These are phyloP conservation scores for Artibeus lituratus DNA, from an alignment of 2,797 vertebrate genomes.

Conservation along the genomic window DNA sequence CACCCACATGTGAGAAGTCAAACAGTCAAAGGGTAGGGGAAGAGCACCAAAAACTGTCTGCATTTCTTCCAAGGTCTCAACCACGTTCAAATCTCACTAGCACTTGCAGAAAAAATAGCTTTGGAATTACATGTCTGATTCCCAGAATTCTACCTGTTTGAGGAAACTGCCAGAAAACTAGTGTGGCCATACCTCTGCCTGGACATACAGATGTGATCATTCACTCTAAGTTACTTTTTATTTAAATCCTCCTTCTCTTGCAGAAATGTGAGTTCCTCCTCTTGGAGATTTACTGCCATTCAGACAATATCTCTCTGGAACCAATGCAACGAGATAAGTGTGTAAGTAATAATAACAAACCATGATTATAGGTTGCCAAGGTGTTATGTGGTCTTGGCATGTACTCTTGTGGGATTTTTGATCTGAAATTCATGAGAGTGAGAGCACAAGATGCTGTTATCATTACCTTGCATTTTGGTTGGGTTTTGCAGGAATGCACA, in stretches of 20 bases:
- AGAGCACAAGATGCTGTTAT: fast-evolving
- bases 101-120: neutral
- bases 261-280: conserved; percentile 72
- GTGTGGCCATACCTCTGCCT: neutral
- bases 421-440: neutral
- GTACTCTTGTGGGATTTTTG: neutral
- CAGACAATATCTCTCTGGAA: conserved; percentile 33
- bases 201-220: neutral
- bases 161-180: neutral
- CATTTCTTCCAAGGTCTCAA: neutral
- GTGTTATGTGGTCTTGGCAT: fast-evolving
- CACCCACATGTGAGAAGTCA: neutral
- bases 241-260: neutral
- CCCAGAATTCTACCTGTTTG: neutral
- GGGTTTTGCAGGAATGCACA: neutral
- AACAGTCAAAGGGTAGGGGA: neutral
- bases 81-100: neutral
- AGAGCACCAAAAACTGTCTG: neutral
- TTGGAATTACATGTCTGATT: neutral
- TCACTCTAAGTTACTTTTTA: neutral
- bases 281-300: conserved; percentile 48
- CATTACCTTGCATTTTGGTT: neutral
- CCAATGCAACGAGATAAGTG: conserved; percentile 19
- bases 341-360: conserved; percentile 36
- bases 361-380: fast-evolving